Evolutionary conservation across 2,797 vertebrate species (phyloP).

Genomic region (Leptodactylus fallax): DNA sequence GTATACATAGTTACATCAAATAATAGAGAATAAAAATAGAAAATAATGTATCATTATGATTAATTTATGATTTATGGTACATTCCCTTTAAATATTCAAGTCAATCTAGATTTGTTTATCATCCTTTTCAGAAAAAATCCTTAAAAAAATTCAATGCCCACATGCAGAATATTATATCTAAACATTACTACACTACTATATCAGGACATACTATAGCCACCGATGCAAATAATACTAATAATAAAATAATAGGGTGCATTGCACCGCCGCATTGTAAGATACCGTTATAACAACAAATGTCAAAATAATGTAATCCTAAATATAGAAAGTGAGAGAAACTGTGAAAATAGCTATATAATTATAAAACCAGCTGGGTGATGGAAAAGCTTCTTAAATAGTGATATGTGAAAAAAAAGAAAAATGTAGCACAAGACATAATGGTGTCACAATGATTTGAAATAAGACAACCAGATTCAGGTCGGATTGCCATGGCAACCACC

Average conservation of each 20-base stretch:
- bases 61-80: too few species aligned
- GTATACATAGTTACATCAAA: too few species aligned
- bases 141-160: too few species aligned
- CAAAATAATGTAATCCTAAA: background rate
- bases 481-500: constrained; percentile 54
- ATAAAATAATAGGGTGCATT: background rate
- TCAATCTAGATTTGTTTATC: too few species aligned
- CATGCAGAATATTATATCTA: too few species aligned
- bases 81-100: too few species aligned
- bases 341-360: constrained; percentile 34
- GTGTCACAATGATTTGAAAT: constrained; percentile 59
- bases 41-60: too few species aligned
- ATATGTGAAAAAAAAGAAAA: constrained; percentile 35
- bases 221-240: background rate
- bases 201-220: too few species aligned
- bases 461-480: constrained; percentile 57
- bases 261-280: background rate
- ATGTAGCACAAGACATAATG: constrained; percentile 48
- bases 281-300: background rate
- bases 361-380: constrained; percentile 12
- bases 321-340: constrained; percentile 19
- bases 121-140: too few species aligned
- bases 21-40: too few species aligned
- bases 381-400: constrained; percentile 38
- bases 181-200: too few species aligned